Percentiles rank a stretch among this genome's conserved stretches.
Conservation (phyloP, 2,797 vertebrate genomes). For the Melanotaenia parkinsoni region DNA sequence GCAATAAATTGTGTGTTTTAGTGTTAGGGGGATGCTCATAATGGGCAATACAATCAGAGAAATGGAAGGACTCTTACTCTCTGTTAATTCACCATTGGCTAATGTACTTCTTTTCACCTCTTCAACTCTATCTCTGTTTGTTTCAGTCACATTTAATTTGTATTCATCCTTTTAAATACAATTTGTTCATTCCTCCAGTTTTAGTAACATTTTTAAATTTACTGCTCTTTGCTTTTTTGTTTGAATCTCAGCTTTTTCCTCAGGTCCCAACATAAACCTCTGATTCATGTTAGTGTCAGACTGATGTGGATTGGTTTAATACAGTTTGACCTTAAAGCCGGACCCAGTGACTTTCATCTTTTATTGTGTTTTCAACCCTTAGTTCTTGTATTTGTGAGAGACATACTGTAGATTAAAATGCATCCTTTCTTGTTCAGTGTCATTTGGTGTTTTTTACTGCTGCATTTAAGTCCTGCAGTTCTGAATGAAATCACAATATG, state of each 20-base stretch:
- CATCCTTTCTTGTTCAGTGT: background rate
- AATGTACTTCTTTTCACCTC: slow-evolving; percentile 44
- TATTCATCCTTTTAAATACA: slow-evolving; percentile 18
- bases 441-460: background rate
- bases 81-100: slow-evolving; percentile 57
- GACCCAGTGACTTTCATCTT: background rate
- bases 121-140: slow-evolving; percentile 21
- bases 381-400: background rate
- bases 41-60: slow-evolving; percentile 63
- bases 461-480: background rate
- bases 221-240: background rate
- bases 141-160: slow-evolving; percentile 8
- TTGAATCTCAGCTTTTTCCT: background rate
- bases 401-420: background rate
- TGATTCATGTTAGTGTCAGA: slow-evolving; percentile 9
- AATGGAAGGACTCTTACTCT: slow-evolving; percentile 58
- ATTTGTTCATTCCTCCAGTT: slow-evolving; percentile 27
- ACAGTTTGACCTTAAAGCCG: background rate
- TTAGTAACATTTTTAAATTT: slow-evolving; percentile 19
- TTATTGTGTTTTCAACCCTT: background rate
- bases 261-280: slow-evolving; percentile 1
- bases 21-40: slow-evolving; percentile 41
- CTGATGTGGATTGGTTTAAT: slow-evolving; percentile 15
- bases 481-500: background rate
- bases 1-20: slow-evolving; percentile 54